Evolutionary conservation across 2,113 vertebrate genomes (phyloP).

Genomic region (Lanius collurio): DNA sequence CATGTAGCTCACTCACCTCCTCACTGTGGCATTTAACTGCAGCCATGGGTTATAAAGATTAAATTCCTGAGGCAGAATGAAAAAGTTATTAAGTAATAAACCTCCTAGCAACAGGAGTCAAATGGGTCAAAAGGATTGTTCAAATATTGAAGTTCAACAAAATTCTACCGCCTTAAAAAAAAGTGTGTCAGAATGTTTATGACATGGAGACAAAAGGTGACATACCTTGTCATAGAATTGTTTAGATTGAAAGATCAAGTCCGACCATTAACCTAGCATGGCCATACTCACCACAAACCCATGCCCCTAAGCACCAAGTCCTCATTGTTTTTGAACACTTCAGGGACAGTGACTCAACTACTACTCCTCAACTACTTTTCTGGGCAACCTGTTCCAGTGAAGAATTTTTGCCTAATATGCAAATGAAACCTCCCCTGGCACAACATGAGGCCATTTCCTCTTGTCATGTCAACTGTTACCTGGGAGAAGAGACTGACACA

Average conservation of each 20-base stretch:
- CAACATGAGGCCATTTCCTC: neutral
- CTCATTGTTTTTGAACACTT: neutral
- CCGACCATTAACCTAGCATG: neutral
- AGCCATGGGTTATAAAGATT: neutral
- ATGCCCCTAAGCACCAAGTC: neutral
- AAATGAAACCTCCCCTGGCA: neutral
- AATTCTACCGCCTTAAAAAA: neutral
- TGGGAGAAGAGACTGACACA: fast-evolving
- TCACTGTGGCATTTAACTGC: neutral
- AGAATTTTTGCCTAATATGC: neutral
- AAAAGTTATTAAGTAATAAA: neutral
- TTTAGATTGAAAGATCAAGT: neutral
- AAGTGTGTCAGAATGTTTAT: neutral
- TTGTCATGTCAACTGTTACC: neutral
- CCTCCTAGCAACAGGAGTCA: neutral
- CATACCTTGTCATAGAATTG: neutral
- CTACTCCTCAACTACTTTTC: neutral
- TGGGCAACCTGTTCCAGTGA: neutral
- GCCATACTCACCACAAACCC: neutral
- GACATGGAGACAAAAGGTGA: neutral
- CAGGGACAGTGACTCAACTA: neutral
- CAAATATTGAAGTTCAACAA: neutral
- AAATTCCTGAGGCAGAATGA: neutral
- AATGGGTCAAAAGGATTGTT: neutral
- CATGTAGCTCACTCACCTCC: neutral